phyloP scores from a whole-genome alignment of 2,888 invertebrate species.

The Cataglyphis albicans region DNA sequence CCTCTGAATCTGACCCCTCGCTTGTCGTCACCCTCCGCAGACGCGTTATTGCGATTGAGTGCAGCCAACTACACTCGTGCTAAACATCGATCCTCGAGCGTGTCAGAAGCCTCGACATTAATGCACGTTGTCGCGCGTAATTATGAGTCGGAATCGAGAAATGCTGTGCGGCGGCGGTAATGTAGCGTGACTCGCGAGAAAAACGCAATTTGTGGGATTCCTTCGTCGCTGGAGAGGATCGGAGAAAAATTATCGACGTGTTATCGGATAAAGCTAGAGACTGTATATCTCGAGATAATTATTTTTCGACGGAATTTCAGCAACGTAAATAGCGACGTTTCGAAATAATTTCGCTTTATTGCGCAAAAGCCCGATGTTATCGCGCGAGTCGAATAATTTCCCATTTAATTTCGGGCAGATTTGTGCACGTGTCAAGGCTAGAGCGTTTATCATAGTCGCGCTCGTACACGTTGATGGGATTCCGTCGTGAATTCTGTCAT shows the following conservation, averaged over 20 bases:
- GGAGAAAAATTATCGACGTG: neutral
- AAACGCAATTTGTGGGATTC: neutral
- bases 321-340: neutral
- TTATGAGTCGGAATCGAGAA: constrained; percentile 34
- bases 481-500: constrained; percentile 43
- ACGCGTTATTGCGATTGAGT: constrained; percentile 71
- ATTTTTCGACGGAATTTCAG: constrained; percentile 2
- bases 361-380: constrained; percentile 1
- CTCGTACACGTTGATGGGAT: constrained; percentile 30
- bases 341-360: constrained; percentile 29
- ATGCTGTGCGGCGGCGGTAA: neutral
- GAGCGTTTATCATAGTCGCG: constrained; percentile 36
- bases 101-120: constrained; percentile 55
- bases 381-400: constrained; percentile 37
- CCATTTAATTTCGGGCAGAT: constrained; percentile 45
- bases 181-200: constrained; percentile 13
- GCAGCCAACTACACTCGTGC: constrained; percentile 61
- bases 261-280: neutral
- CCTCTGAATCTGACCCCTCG: constrained; percentile 30
- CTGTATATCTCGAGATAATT: neutral
- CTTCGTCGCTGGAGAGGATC: neutral
- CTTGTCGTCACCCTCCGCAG: constrained; percentile 47
- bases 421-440: constrained; percentile 31
- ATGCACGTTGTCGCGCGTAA: constrained; percentile 52
- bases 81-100: constrained; percentile 32